Evolutionary conservation across 1,140 invertebrate species (phyloP), one percentile per base, ranked within the genome.

Genomic region (Drosophila neocordata): DNA sequence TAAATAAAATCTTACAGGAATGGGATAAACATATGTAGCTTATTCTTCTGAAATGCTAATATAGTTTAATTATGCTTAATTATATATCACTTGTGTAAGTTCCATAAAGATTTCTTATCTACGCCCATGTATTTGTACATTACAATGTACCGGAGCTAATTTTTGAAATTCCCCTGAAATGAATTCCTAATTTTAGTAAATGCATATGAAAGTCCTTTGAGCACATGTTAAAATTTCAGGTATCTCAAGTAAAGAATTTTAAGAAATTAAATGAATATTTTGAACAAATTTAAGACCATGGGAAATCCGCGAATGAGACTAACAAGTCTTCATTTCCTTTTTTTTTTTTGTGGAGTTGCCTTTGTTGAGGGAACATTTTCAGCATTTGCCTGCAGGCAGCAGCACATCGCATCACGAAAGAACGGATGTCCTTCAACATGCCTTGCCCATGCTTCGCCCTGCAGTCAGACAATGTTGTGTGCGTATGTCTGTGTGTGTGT

Each of bases 381-480:
- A 34, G 13, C 53, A 56, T 11, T 56, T 56, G 27, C 53, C 53
- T 34, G 27, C 53, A 56, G 53, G 53, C 53, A 34, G 53, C 53
- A 56, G 31, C 53, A 4, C 41, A 48, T 48, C 18, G 41, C 41
- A 15, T 48, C 15, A 11, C 53, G 27, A 5, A 56, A 35, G 15
- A 27, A 56, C 27, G 53, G 13, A 18, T 56, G 53, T 56, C 53
- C 53, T 56, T 56, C 53, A 35, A 56, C 53, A 56, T 34, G 13
- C 13, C 15, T 18, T 48, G 15, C 41, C 15, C 41, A 48, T 56
- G 38, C 41, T 68, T 57, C 51, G 57, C 67, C 72, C 78, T 65
- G 65, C 66, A 61, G 65, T 31, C 66, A 77, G 67, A 85, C 81
- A 85, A 75, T 67, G 60, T 15, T 66, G 44, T 12, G 27, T 63